Evolutionary conservation across 2,888 invertebrate genomes (phyloP).

Genomic region (Lacanobia oleracea): DNA sequence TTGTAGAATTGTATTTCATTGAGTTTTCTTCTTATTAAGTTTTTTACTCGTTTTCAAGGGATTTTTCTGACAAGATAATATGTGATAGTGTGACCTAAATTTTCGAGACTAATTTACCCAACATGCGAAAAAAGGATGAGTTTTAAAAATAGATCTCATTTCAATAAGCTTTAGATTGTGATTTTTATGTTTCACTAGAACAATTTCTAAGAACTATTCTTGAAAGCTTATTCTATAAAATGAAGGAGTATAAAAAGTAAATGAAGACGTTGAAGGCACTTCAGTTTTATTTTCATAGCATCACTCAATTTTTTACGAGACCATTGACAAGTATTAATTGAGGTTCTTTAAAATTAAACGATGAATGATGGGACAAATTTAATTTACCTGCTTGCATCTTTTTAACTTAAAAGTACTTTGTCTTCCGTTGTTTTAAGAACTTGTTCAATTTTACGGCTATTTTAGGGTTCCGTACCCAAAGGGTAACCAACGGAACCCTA

Average conservation of each 20-base stretch:
- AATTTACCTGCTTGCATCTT: constrained; percentile 11
- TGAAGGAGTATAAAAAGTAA: constrained; percentile 25
- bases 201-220: neutral
- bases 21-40: too few relatives aligned
- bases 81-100: too few relatives aligned
- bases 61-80: too few relatives aligned
- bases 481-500: too few relatives aligned
- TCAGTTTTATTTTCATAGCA: constrained; percentile 40
- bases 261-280: constrained; percentile 20
- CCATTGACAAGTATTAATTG: constrained; percentile 51
- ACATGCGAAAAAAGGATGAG: too few relatives aligned
- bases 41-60: too few relatives aligned
- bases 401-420: constrained; percentile 1
- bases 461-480: too few relatives aligned
- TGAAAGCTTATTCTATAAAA: constrained; percentile 8
- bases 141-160: too few relatives aligned
- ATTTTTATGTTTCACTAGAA: neutral
- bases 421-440: constrained; percentile 2
- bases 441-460: constrained; percentile 8
- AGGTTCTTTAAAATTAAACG: constrained; percentile 40
- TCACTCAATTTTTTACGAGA: constrained; percentile 37
- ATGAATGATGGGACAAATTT: constrained; percentile 31
- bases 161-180: neutral
- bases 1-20: neutral
- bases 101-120: too few relatives aligned